These are phyloP conservation scores for Verasper variegatus DNA, from an alignment of 2,113 vertebrate species.

Conservation along the genomic window DNA sequence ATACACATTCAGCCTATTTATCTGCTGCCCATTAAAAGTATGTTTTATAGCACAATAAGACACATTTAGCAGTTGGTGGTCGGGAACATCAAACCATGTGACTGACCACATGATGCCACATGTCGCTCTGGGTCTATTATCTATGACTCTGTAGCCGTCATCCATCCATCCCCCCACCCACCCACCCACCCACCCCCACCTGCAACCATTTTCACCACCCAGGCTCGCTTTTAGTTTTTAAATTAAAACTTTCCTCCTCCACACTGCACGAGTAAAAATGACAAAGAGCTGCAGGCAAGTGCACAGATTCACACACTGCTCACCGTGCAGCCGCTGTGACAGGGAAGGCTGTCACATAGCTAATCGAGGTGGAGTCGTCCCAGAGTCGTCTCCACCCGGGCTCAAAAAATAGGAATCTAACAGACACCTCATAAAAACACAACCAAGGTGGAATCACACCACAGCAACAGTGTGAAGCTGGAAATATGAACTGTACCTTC, in stretches of 20 bases:
- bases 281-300: not conserved
- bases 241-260: slow-evolving; percentile 18
- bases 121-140: slow-evolving; percentile 29
- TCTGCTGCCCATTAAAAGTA: not conserved
- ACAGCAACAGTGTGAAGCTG: no score
- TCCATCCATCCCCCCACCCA: not conserved
- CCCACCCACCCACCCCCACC: not conserved
- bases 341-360: not conserved
- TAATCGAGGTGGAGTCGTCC: not conserved
- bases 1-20: not conserved
- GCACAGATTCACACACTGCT: not conserved
- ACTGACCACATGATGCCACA: slow-evolving; percentile 38
- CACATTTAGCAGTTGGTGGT: slow-evolving; percentile 7
- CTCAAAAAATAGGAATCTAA: not conserved
- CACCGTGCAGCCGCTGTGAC: not conserved
- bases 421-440: no score
- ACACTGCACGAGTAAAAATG: not conserved
- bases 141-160: not conserved
- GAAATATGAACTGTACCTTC: not conserved
- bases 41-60: slow-evolving; percentile 7
- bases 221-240: not conserved
- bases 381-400: not conserved
- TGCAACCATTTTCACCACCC: slow-evolving; percentile 4
- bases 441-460: no score
- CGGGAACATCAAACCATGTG: slow-evolving; percentile 27